Base-by-base conservation (phyloP, 2,888 invertebrate species). In the Drosophila rellima region DNA sequence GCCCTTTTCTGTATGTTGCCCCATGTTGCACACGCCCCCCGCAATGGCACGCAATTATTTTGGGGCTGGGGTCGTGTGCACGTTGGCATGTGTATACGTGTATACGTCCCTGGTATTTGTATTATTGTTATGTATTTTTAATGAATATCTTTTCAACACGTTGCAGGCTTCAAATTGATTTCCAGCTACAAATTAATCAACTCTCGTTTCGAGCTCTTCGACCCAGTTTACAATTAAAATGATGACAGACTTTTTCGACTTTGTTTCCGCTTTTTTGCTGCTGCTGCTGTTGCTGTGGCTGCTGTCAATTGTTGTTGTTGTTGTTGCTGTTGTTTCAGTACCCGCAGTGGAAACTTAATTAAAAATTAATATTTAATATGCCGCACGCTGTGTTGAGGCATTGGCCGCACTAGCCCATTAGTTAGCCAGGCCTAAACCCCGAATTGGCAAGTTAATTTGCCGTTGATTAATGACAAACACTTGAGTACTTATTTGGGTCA, bases 361-460 rank as follows among this genome's bases (percentile, higher is more conserved):
- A 78, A 85, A 86, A 85, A 70, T 82, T 70, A 70, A 82, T 76
- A 87, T 84, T 87, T 84, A 71, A 76, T 82, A 61, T 55, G 55
- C 52, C 50, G 54, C 66, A 67, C 45, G 59, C 61, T 59, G 66
- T 50, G 63, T 50, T 42, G 23, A 15, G 44, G 56, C 40, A 42
- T 52, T 52, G 51, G 54, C 54, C 51, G 37, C 51, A 23, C 37
- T 55, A 55, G 42, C 54, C 67, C 50, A 65, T 70, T 75, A 61
- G 74, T 77, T 74, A 70, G 73, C 61, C 71, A 60, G 68, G 71
- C 59, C 70, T 52, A 77, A 64, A 61, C 56, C 59, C 20, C 50
- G 61, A 64, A 74, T 64, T 64, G 64, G 54, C 35, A 57, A 56
- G 64, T 48, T 64, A 61, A 55, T 55, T 59, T 54, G 39, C 5